Base-by-base conservation (phyloP, 2,888 invertebrate species). In the Nesidiocoris tenuis region DNA sequence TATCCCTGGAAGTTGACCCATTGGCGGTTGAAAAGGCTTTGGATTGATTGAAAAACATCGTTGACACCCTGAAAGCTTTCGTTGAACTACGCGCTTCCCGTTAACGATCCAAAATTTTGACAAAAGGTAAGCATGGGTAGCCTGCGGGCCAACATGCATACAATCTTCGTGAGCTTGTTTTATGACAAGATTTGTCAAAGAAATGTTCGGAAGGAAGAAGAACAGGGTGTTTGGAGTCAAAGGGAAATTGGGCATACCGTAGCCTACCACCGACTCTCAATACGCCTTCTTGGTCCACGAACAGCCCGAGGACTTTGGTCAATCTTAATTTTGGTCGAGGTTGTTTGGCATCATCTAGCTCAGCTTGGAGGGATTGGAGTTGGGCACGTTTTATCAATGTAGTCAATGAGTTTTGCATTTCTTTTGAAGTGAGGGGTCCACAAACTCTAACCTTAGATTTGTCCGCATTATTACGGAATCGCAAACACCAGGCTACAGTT, bases 1-100 rank as follows among this genome's bases (percentile, higher is more conserved):
- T n/a, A n/a, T n/a, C n/a, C n/a, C 12, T 12, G 71, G 71, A 18
- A 71, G n/a, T 1, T 71, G 25, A 5, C 71, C 71, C 71, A 71
- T 71, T 59, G 22, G 21, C n/a, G 57, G 71, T 19, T 71, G 7
- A 22, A 59, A 59, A 3, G 71, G 71, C 25, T 71, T 71, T 12
- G 71, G 71, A 7, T 71, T 71, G 57, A 59, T 22, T 23, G 21
- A 59, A 23, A 18, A 57, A 61, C 71, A 71, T 9, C 19, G 22
- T 2, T 9, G 18, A 24, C 71, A 71, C 7, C 59, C 59, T 12
- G 25, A 16, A 2, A 71, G 17, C 5, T 18, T 17, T 21, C 25
- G 2, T 59, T 19, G 24, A 12, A 59, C 71, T 9, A 22, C 17
- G 16, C 17, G 16, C 23, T 21, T n/a, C 5, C 71, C 71, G 16